These are phyloP conservation scores for Vandiemenella viatica DNA, from an alignment of 2,888 invertebrate species.

Conservation along the genomic window DNA sequence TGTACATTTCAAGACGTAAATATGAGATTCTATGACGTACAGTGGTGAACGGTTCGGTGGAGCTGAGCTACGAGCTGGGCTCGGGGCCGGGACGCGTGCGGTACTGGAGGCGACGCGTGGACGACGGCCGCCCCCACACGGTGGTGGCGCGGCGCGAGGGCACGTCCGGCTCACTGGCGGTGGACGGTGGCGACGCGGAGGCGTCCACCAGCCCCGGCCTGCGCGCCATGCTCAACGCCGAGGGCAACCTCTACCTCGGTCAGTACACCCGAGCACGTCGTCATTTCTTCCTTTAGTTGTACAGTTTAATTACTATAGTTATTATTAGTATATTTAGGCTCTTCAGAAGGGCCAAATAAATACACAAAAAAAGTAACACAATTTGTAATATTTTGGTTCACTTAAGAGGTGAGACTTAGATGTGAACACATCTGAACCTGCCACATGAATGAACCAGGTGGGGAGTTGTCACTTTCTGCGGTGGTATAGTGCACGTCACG, in stretches of 20 bases:
- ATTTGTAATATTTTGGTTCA: too few species aligned
- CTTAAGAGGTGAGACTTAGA: too few species aligned
- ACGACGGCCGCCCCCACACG: slow-evolving; percentile 68
- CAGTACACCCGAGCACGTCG: not conserved
- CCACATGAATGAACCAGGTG: too few species aligned
- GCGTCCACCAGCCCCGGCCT: slow-evolving; percentile 45
- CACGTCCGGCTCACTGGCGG: slow-evolving; percentile 47
- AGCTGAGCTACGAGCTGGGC: slow-evolving; percentile 72
- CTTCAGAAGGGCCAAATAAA: too few species aligned
- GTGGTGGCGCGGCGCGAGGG: slow-evolving; percentile 51
- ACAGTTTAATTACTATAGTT: too few species aligned
- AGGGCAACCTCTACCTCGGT: slow-evolving; percentile 73
- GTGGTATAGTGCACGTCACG: too few species aligned
- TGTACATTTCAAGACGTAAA: not conserved
- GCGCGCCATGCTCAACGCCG: slow-evolving; percentile 48
- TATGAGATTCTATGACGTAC: slow-evolving; percentile 18
- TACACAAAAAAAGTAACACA: too few species aligned
- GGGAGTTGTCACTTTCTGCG: too few species aligned
- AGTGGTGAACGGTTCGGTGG: slow-evolving; percentile 60
- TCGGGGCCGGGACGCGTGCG: slow-evolving; percentile 58
- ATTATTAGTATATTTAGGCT: too few species aligned
- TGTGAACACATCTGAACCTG: too few species aligned
- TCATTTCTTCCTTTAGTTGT: not conserved
- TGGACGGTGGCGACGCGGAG: slow-evolving; percentile 47
- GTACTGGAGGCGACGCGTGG: slow-evolving; percentile 41